Percentiles rank a stretch among this genome's conserved stretches.
Evolutionary conservation across 2,113 vertebrate species (phyloP).

Genomic region (Rhodinocichla rosea): DNA sequence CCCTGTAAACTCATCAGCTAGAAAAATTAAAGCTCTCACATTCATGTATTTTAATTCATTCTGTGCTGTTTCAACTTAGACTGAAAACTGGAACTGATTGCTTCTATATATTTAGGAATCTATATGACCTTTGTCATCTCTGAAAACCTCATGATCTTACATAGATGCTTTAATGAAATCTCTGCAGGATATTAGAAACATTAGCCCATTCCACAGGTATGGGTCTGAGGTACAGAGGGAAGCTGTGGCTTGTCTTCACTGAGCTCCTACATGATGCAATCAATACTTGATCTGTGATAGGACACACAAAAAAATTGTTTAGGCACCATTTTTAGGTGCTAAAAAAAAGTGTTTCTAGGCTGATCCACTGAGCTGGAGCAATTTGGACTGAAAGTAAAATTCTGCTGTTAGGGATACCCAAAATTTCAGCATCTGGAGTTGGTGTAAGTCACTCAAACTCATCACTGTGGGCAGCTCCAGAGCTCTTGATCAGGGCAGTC

Average conservation of each 20-base stretch:
- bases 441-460: background rate
- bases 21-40: background rate
- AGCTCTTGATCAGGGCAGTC: background rate
- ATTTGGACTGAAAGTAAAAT: background rate
- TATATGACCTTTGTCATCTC: background rate
- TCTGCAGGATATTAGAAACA: background rate
- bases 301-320: background rate
- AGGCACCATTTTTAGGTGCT: background rate
- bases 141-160: background rate
- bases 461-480: background rate
- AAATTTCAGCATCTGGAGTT: background rate
- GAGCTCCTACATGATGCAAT: background rate
- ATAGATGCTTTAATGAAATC: background rate
- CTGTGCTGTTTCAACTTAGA: background rate
- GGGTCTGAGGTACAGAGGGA: background rate
- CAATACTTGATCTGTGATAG: background rate
- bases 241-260: conserved; percentile 38
- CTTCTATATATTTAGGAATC: background rate
- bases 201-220: background rate
- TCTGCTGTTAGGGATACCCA: background rate
- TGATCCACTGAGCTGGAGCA: background rate
- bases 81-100: background rate
- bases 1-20: background rate
- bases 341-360: background rate
- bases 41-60: background rate